phyloP scores from a whole-genome alignment of 2,797 vertebrate genomes.

The Botia almorhae region DNA sequence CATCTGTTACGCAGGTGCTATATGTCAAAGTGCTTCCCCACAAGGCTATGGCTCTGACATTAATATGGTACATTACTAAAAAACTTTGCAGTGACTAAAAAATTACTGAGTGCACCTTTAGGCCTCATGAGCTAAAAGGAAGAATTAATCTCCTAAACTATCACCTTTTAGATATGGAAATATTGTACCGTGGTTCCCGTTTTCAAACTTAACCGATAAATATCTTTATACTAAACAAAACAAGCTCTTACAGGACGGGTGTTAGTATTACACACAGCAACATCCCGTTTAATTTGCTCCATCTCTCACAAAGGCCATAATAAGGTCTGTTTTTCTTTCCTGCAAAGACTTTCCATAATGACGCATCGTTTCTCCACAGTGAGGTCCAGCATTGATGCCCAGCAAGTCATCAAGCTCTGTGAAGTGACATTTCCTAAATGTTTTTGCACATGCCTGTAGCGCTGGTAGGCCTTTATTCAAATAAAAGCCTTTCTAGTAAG shows the following conservation, averaged over 20 bases:
- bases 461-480: slow-evolving; percentile 4
- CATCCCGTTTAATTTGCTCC: background rate
- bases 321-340: background rate
- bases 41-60: too few relatives aligned
- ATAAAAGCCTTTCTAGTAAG: slow-evolving; percentile 20
- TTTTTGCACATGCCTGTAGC: slow-evolving; percentile 51
- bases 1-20: too few relatives aligned
- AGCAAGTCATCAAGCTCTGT: slow-evolving; percentile 51
- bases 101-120: background rate
- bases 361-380: slow-evolving; percentile 28
- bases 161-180: too few relatives aligned
- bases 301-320: slow-evolving; percentile 23
- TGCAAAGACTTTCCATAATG: background rate
- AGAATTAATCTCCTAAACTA: too few relatives aligned
- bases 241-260: background rate
- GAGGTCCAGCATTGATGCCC: slow-evolving; percentile 51
- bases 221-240: background rate
- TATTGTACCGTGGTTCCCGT: too few relatives aligned
- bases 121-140: background rate
- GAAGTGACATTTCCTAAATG: slow-evolving; percentile 44
- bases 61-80: background rate
- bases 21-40: too few relatives aligned
- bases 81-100: background rate
- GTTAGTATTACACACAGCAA: slow-evolving; percentile 28
- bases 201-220: too few relatives aligned